Conservation (phyloP, 1,140 invertebrate genomes). For the Pollicipes pollicipes region DNA sequence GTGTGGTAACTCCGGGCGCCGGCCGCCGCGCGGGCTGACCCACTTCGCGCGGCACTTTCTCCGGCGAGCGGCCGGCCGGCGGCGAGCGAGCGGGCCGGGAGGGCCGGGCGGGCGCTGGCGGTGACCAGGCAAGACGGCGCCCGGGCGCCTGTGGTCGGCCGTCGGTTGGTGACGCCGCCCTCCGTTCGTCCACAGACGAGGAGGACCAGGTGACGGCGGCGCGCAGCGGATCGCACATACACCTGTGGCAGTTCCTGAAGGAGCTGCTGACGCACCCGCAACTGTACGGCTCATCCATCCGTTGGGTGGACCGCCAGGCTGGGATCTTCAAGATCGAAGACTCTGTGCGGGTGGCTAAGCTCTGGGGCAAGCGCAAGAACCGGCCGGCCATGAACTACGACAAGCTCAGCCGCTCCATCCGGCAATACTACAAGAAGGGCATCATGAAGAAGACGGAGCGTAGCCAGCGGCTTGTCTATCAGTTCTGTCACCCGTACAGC, state of each 20-base stretch:
- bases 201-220: conserved; percentile 28
- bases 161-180: too few species aligned
- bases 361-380: conserved; percentile 96
- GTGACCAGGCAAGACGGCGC: too few species aligned
- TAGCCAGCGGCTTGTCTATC: conserved; percentile 94
- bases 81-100: too few species aligned
- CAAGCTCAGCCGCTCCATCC: conserved; percentile 89
- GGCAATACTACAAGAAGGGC: conserved; percentile 99
- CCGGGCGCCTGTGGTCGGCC: too few species aligned
- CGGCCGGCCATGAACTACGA: conserved; percentile 99
- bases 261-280: conserved; percentile 76
- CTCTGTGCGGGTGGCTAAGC: conserved; percentile 78
- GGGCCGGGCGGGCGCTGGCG: too few species aligned
- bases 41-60: neutral
- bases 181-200: conserved; percentile 32
- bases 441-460: conserved; percentile 99
- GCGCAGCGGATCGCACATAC: conserved; percentile 60
- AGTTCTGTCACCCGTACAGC: conserved; percentile 90
- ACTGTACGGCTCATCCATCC: conserved; percentile 74
- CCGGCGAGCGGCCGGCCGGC: too few species aligned
- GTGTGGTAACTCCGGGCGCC: too few species aligned
- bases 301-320: conserved; percentile 83
- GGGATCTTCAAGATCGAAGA: conserved; percentile 99
- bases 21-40: neutral
- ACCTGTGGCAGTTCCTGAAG: conserved; percentile 98